A percentile compares a stretch with the other conserved stretches of the same genome.
phyloP scores from a whole-genome alignment of 2,797 vertebrate genomes.

The Megalops cyprinoides region DNA sequence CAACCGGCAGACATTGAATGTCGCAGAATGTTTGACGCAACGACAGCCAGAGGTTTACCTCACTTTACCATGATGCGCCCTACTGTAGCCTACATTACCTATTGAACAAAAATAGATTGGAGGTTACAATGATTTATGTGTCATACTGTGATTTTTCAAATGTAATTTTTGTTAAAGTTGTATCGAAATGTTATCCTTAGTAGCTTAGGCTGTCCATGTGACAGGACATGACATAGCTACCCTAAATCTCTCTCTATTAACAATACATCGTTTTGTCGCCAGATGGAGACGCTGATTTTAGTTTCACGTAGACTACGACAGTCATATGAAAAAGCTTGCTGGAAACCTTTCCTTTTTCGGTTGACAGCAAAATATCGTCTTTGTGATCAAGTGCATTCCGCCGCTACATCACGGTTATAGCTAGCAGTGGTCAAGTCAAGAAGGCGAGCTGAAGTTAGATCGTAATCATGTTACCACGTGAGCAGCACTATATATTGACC shows the following conservation, averaged over 20 bases:
- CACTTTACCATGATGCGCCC: background rate
- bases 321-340: no score
- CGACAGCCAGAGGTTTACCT: background rate
- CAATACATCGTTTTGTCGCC: background rate
- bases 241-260: background rate
- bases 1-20: background rate
- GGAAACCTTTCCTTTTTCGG: no score
- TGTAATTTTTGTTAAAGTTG: no score
- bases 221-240: background rate
- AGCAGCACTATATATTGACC: no score
- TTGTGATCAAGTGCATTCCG: no score
- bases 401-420: no score
- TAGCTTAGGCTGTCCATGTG: background rate
- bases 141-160: no score
- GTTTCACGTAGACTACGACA: background rate
- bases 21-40: background rate
- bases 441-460: no score
- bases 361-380: no score
- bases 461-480: no score
- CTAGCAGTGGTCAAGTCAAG: no score
- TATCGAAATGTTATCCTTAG: background rate
- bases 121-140: background rate
- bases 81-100: background rate
- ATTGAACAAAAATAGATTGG: background rate
- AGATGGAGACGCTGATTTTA: background rate